Evolutionary conservation across 2,888 invertebrate species (phyloP), one percentile per base, ranked within the genome.

Genomic region (Dioctria rufipes): DNA sequence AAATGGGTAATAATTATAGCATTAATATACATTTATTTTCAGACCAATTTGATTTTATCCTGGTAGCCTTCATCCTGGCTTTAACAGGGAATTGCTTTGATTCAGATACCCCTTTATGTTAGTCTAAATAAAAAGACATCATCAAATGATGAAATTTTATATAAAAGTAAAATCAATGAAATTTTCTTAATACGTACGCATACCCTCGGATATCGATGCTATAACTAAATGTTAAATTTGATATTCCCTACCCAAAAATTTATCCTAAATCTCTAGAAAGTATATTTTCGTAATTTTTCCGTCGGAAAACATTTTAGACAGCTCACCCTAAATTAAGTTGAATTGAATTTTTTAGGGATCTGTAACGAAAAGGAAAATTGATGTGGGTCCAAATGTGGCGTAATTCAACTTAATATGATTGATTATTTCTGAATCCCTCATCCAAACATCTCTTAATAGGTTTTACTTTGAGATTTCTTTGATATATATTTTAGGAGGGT

Each of bases 231-330:
- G 69, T 69, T 51, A 69, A 69, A 69, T 69, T 69, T 69, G 69
- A 51, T 46, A 49, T 69, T 51, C 25, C 39, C 11, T 51, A 8
- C 69, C 43, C 69, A 3, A 54, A 54, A 46, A 54, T 54, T 54
- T 51, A 37, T 25, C 9, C 61, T 49, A 49, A 6, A 61, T 39
- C 37, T n/a, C 39, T 39, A 51, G 4, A 66, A 51, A 69, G 51
- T 51, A 49, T 51, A 54, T 69, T 69, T 61, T 69, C 51, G 54
- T 69, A 69, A 69, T 69, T 69, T 69, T 69, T 51, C 49, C 69
- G 40, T 69, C n/a, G 49, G 11, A 51, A 69, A 51, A 37, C 51
- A 51, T 39, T 51, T 39, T 51, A 6, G 9, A 11, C 37, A 69
- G 67, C 43, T 37, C 46, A 4, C 43, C 69, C 69, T 37, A 13